A percentile compares a stretch with the other conserved stretches of the same genome.
phyloP scores from a whole-genome alignment of 2,797 vertebrate species.

The Enteromius thamalakanensis region DNA sequence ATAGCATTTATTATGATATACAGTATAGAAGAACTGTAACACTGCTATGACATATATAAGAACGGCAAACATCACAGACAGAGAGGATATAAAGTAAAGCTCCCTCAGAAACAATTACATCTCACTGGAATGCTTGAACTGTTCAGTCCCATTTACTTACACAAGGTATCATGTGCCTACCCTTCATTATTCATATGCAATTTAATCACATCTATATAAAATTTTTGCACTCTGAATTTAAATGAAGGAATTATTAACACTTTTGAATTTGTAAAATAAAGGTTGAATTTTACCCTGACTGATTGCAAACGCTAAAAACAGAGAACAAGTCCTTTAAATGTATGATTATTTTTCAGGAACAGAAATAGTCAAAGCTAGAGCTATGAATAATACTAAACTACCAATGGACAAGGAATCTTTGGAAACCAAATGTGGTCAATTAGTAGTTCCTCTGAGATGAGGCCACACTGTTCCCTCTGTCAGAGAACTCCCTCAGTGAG shows the following conservation, averaged over 20 bases:
- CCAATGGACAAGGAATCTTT: background rate
- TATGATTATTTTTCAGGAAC: background rate
- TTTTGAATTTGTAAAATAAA: background rate
- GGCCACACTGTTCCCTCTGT: background rate
- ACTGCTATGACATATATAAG: conserved; percentile 1
- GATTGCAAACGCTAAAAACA: background rate
- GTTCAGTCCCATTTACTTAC: background rate
- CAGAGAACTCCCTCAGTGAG: conserved; percentile 61
- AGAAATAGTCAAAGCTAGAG: background rate
- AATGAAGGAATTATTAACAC: background rate
- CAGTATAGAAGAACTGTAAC: background rate
- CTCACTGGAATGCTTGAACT: conserved; percentile 14
- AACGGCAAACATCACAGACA: background rate
- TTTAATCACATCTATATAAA: background rate
- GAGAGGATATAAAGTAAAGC: background rate
- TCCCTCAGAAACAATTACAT: background rate
- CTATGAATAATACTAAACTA: conserved; percentile 2
- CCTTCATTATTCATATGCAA: background rate
- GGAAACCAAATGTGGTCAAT: conserved; percentile 6
- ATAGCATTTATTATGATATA: background rate
- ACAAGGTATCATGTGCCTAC: background rate
- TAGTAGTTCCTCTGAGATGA: conserved; percentile 16
- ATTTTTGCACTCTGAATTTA: background rate
- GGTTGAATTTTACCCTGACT: background rate
- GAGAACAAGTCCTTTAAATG: background rate